Evolutionary conservation across 2,888 invertebrate species (phyloP), one percentile per base, ranked within the genome.

Genomic region (Polyommatus icarus): DNA sequence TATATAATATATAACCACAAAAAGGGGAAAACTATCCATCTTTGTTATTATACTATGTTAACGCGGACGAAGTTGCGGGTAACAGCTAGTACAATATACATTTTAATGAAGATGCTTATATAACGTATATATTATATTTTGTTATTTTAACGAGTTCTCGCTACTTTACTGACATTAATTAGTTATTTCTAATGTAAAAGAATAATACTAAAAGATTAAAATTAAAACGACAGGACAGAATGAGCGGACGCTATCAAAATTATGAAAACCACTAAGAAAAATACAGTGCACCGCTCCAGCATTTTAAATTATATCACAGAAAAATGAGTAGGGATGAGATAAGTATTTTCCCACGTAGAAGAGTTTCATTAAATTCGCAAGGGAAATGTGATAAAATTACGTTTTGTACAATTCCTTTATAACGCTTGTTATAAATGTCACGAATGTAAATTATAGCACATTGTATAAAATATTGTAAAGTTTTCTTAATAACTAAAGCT

Each of bases 211-310:
- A 40, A 72, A 72, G 71, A n/a, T 72, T 71, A 36, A 40, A 72
- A 72, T 12, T 71, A 18, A 71, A 36, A 71, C 36, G 71, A 71
- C 15, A 29, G 40, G 20, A 73, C 46, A 73, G 46, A 46, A 73
- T n/a, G 40, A 75, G 75, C 50, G 75, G 59, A 57, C 36, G n/a
- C 73, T 77, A 77, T 77, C 77, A 77, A 77, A 77, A 77, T 73
- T 77, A 73, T 77, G 40, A 77, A 77, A 73, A 72, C 77, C 72
- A 32, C 72, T 59, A 77, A 77, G 72, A 77, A 77, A 75, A 77
- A 77, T 77, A 77, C 77, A 54, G 77, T 40, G 36, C 72, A 72
- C 59, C 24, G 77, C 59, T 73, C 32, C 54, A 72, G 72, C 57
- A 77, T 77, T 77, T 77, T 46, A 73, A 77, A 77, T 77, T 72